Base-by-base conservation (phyloP, 2,113 vertebrate genomes). In the Azemiops feae region DNA sequence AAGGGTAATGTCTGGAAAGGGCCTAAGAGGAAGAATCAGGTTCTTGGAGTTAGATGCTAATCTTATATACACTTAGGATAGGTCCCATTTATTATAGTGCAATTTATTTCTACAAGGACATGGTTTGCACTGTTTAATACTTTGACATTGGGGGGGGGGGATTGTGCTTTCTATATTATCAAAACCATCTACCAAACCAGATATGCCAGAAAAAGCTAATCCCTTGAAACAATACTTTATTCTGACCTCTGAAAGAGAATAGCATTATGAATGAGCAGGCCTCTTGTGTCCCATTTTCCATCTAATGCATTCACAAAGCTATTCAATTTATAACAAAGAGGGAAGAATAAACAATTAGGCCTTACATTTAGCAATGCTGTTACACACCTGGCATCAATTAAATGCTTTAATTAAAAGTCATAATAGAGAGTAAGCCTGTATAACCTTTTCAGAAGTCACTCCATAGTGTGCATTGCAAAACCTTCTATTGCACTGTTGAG, bases 291-390 rank as follows among this genome's bases (percentile, higher is more conserved):
- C 93, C 89, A 95, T 97, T 97, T 97, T 97, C 95, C 96, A 89
- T 93, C 95, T 96, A 97, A 96, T 95, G 91, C 87, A 93, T 96
- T 97, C 95, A 95, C 94, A 95, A 95, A 96, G 92, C 92, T 69
- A 95, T 97, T 97, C 95, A 96, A 81, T 96, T 95, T 97, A 93
- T 96, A 97, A 96, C 94, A 96, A 96, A 97, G 93, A 96, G 91
- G 93, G 95, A 96, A 96, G 94, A 96, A 97, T 96, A 96, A 97
- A 97, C 95, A 97, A 96, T 97, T 97, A 97, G 96, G 89, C 90
- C 94, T 96, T 22, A 4, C 87, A 95, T 97, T 96, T 96, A 97
- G 95, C 50, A 96, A 95, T 95, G 94, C 85, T 95, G 92, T 97
- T 96, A 96, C 90, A 96, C 91, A 97, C 95, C 96, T 97, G 94